Percentiles rank a stretch among this genome's conserved stretches.
phyloP scores from a whole-genome alignment of 2,797 vertebrate species.

The Ctenopoma multispine region DNA sequence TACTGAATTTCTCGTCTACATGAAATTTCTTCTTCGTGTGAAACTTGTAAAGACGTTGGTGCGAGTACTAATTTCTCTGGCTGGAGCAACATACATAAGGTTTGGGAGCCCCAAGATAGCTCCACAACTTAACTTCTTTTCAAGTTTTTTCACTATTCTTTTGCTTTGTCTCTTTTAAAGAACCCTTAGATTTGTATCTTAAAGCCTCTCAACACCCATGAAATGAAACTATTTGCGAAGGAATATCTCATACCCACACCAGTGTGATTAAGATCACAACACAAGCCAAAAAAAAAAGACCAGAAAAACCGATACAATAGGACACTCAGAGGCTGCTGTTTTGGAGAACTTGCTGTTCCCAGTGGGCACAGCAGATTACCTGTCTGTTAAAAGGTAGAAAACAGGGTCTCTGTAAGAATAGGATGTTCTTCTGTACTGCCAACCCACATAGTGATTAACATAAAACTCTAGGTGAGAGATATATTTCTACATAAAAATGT shows the following conservation, averaged over 20 bases:
- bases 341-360: conserved; percentile 13
- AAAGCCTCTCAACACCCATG: neutral
- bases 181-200: neutral
- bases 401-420: conserved; percentile 11
- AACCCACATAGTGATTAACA: conserved; percentile 33
- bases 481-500: conserved; percentile 36
- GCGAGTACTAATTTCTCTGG: neutral
- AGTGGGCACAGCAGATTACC: conserved; percentile 14
- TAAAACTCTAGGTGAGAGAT: conserved; percentile 45
- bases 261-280: neutral
- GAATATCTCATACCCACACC: neutral
- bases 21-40: neutral
- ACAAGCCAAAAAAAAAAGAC: neutral
- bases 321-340: conserved; percentile 1
- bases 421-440: conserved; percentile 4
- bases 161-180: neutral
- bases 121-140: too few species aligned
- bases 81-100: too few species aligned
- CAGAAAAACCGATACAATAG: neutral
- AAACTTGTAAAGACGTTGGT: neutral
- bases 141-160: neutral
- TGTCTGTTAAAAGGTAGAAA: conserved; percentile 18
- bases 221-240: neutral
- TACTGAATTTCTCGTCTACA: neutral
- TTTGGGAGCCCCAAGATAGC: too few species aligned